Conservation (phyloP, 2,797 vertebrate genomes). For the Sebastiscus albofasciatus region DNA sequence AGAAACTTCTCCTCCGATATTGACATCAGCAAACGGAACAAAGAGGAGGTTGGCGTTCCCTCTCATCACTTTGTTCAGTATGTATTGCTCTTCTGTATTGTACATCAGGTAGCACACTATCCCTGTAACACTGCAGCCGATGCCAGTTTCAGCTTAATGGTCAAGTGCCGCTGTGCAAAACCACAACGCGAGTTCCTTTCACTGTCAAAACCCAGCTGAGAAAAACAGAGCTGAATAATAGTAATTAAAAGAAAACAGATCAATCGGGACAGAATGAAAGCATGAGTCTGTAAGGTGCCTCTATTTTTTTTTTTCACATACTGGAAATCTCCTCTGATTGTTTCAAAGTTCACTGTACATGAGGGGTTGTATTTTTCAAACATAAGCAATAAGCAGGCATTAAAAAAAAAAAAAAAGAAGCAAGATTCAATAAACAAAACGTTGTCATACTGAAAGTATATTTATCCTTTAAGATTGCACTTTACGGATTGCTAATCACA, state of each 20-base stretch:
- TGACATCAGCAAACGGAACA: constrained; percentile 68
- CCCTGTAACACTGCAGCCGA: constrained; percentile 62
- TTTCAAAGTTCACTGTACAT: constrained; percentile 76
- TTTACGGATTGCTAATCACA: constrained; percentile 87
- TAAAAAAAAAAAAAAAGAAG: constrained; percentile 38
- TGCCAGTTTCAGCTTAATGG: constrained; percentile 49
- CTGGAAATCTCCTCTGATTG: constrained; percentile 77
- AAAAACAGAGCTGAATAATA: constrained; percentile 42
- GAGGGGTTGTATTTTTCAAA: constrained; percentile 71
- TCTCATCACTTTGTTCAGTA: constrained; percentile 47
- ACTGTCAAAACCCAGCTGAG: constrained; percentile 34
- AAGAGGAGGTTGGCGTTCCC: constrained; percentile 30
- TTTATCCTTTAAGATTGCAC: constrained; percentile 84
- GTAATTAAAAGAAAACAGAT: constrained; percentile 9
- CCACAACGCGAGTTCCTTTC: constrained; percentile 51
- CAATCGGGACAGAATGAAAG: constrained; percentile 53
- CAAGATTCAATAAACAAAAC: constrained; percentile 70
- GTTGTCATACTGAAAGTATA: constrained; percentile 75
- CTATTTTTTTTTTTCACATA: constrained; percentile 62
- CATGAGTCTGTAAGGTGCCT: constrained; percentile 77
- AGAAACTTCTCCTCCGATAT: constrained; percentile 51
- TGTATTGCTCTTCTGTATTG: constrained; percentile 76
- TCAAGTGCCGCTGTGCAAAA: constrained; percentile 65
- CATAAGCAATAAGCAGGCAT: constrained; percentile 73
- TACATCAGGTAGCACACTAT: constrained; percentile 44